Evolutionary conservation across 2,888 invertebrate species (phyloP).

Genomic region (Gortyna flavago): DNA sequence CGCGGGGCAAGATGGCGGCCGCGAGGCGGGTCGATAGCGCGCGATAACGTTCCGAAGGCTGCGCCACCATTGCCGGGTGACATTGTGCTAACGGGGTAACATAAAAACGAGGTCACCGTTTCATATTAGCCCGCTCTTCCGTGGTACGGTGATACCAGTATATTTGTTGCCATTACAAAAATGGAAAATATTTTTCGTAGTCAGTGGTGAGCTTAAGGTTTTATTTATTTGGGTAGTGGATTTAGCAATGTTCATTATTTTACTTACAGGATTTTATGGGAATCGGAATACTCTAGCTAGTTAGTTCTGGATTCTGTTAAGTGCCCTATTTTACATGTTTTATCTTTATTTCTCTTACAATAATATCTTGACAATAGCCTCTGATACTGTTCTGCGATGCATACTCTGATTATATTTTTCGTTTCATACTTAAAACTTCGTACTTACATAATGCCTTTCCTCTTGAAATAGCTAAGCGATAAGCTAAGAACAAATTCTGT

Average conservation of each 20-base stretch:
- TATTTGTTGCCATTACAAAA: constrained; percentile 60
- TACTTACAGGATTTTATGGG: neutral
- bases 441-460: too few species aligned
- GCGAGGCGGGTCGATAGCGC: constrained; percentile 80
- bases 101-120: constrained; percentile 84
- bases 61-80: constrained; percentile 83
- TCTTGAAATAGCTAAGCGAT: neutral
- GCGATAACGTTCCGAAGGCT: constrained; percentile 83
- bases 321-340: neutral
- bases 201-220: neutral
- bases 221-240: constrained; percentile 21
- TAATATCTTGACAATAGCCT: neutral
- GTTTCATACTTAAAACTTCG: neutral
- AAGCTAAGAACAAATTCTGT: neutral
- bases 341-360: neutral
- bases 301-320: neutral
- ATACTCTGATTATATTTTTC: neutral
- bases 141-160: constrained; percentile 67
- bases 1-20: constrained; percentile 75
- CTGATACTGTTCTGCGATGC: neutral
- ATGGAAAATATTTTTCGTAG: constrained; percentile 33
- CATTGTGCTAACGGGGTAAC: constrained; percentile 85
- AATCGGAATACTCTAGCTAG: neutral
- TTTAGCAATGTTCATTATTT: neutral
- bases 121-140: constrained; percentile 83